phyloP scores from a whole-genome alignment of 2,797 vertebrate genomes.

The Trematomus bernacchii region DNA sequence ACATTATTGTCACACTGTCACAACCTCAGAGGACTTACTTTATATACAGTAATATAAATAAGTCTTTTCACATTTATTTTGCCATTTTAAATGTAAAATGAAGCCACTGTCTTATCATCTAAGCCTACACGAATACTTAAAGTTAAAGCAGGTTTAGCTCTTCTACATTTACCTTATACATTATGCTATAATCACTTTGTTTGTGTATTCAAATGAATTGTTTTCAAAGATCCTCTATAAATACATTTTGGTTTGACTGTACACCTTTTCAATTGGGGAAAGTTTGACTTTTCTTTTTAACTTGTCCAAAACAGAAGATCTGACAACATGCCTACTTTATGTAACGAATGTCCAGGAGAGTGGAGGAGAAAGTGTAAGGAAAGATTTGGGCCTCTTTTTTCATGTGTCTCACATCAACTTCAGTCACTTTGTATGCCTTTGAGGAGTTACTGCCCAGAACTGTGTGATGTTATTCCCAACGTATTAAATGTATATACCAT shows the following conservation, averaged over 20 bases:
- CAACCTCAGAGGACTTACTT: conserved; percentile 31
- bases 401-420: neutral
- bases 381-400: neutral
- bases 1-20: conserved; percentile 39
- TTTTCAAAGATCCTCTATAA: neutral
- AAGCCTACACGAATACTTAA: neutral
- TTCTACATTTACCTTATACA: neutral
- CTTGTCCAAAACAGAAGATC: neutral
- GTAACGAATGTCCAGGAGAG: neutral
- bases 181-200: neutral
- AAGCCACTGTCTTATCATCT: neutral
- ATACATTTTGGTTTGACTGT: neutral
- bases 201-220: neutral
- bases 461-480: neutral
- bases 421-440: neutral
- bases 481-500: neutral
- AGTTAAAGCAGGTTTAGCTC: too few species aligned
- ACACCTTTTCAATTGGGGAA: neutral
- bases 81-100: conserved; percentile 23
- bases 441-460: neutral
- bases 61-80: conserved; percentile 12
- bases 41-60: conserved; percentile 24
- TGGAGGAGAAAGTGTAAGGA: neutral
- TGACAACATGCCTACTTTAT: neutral
- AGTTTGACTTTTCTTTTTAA: neutral